Conservation (phyloP, 2,797 vertebrate genomes). For the Eulemur mongoz region DNA sequence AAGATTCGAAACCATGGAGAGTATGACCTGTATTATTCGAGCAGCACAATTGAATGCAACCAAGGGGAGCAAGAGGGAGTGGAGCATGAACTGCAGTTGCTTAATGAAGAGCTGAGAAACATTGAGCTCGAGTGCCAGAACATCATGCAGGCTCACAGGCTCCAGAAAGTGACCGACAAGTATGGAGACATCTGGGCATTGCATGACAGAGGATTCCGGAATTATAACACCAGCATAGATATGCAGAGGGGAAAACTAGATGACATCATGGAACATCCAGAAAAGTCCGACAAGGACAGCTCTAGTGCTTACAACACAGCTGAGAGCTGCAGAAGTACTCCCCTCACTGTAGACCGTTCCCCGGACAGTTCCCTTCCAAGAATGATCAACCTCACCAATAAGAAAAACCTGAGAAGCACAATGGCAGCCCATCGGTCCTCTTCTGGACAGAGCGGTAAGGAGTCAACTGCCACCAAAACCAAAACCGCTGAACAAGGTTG, state of each 20-base stretch:
- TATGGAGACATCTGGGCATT: slow-evolving; percentile 86
- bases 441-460: slow-evolving; percentile 82
- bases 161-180: slow-evolving; percentile 89
- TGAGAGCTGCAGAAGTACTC: slow-evolving; percentile 96
- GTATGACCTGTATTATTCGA: slow-evolving; percentile 95
- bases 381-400: slow-evolving; percentile 93
- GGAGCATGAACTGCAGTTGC: slow-evolving; percentile 94
- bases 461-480: slow-evolving; percentile 83
- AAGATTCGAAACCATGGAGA: slow-evolving; percentile 95
- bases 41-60: slow-evolving; percentile 93
- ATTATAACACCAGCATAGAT: slow-evolving; percentile 85
- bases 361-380: slow-evolving; percentile 95
- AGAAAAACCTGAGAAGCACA: slow-evolving; percentile 92
- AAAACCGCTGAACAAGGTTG: slow-evolving; percentile 87
- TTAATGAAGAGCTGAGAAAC: slow-evolving; percentile 96
- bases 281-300: slow-evolving; percentile 97
- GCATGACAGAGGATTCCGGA: slow-evolving; percentile 87
- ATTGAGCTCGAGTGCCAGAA: slow-evolving; percentile 98
- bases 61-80: slow-evolving; percentile 90
- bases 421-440: slow-evolving; percentile 79
- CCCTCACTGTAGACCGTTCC: slow-evolving; percentile 92
- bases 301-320: slow-evolving; percentile 98
- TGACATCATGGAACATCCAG: slow-evolving; percentile 92
- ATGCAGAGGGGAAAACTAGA: slow-evolving; percentile 87
- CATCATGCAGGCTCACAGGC: slow-evolving; percentile 96